These are phyloP conservation scores for Emydura subglobosa DNA, from an alignment of 2,113 vertebrate genomes.

Conservation along the genomic window DNA sequence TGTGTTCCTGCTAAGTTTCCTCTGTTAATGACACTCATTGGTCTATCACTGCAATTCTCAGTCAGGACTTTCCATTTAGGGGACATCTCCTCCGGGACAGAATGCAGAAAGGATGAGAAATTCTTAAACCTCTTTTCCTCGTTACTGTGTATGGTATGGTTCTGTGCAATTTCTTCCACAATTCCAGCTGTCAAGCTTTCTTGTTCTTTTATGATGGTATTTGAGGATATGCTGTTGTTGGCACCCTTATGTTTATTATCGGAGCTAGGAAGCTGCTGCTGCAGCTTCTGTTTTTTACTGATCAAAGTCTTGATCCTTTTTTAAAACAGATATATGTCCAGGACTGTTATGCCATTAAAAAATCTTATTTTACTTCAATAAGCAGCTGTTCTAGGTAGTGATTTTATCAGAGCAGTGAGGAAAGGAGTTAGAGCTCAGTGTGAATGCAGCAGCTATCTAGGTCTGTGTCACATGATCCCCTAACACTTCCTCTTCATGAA, in stretches of 20 bases:
- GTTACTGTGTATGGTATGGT: not conserved
- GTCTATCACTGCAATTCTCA: not conserved
- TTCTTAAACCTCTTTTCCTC: not conserved
- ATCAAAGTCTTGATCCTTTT: not conserved
- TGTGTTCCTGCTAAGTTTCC: not conserved
- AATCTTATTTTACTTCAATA: not conserved
- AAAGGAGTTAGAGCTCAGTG: not conserved
- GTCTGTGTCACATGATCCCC: not conserved
- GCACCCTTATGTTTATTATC: not conserved
- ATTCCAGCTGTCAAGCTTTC: not conserved
- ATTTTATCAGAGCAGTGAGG: not conserved
- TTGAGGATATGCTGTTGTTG: not conserved
- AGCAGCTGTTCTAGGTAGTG: not conserved
- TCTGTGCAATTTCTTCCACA: not conserved
- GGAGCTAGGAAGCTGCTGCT: not conserved
- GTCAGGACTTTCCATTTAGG: not conserved
- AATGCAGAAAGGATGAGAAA: not conserved
- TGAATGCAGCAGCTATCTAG: not conserved
- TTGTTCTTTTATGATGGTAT: not conserved
- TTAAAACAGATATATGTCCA: not conserved
- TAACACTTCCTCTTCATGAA: not conserved
- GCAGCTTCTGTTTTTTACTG: not conserved
- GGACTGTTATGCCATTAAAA: not conserved
- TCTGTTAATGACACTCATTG: not conserved
- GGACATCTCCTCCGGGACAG: not conserved